Evolutionary conservation across 2,113 vertebrate species (phyloP).

Genomic region (Cololabis saira): DNA sequence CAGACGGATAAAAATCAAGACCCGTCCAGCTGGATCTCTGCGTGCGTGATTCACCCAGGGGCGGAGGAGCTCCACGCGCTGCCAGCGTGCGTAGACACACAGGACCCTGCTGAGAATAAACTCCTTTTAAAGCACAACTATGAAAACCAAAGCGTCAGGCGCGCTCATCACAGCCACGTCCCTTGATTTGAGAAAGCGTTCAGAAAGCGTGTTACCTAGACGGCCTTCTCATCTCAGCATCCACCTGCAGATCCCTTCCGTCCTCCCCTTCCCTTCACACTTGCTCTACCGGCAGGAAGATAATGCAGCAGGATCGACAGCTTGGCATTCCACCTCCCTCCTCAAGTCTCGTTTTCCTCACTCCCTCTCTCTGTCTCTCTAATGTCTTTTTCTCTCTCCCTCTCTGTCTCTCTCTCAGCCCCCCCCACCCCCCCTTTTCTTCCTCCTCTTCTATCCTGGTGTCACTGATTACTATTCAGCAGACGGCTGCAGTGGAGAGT

Average conservation of each 20-base stretch:
- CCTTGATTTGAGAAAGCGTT: slow-evolving; percentile 4
- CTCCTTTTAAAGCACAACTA: slow-evolving; percentile 25
- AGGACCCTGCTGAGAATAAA: slow-evolving; percentile 21
- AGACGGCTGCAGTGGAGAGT: slow-evolving; percentile 88
- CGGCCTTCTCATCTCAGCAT: slow-evolving; percentile 50
- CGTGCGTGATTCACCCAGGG: slow-evolving; percentile 19
- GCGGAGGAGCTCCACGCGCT: not conserved
- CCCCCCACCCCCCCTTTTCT: not conserved
- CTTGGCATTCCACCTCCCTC: slow-evolving; percentile 80
- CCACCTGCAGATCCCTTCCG: slow-evolving; percentile 46
- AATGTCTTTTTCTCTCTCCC: slow-evolving; percentile 41
- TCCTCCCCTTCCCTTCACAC: slow-evolving; percentile 57
- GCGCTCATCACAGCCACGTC: slow-evolving; percentile 14
- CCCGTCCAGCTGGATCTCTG: slow-evolving; percentile 15
- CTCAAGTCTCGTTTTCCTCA: slow-evolving; percentile 59
- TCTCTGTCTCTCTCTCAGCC: slow-evolving; percentile 6
- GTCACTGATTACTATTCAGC: slow-evolving; percentile 89
- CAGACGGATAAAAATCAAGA: slow-evolving; percentile 44
- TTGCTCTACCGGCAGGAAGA: slow-evolving; percentile 76
- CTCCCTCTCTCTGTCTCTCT: slow-evolving; percentile 72
- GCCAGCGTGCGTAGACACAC: not conserved
- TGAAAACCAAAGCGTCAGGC: slow-evolving; percentile 16
- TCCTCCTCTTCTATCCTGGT: slow-evolving; percentile 58
- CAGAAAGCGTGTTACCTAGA: slow-evolving; percentile 50
- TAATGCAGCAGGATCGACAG: slow-evolving; percentile 86